These are phyloP conservation scores for Campylomormyrus tamandua DNA, from an alignment of 2,113 vertebrate genomes.

Conservation along the genomic window DNA sequence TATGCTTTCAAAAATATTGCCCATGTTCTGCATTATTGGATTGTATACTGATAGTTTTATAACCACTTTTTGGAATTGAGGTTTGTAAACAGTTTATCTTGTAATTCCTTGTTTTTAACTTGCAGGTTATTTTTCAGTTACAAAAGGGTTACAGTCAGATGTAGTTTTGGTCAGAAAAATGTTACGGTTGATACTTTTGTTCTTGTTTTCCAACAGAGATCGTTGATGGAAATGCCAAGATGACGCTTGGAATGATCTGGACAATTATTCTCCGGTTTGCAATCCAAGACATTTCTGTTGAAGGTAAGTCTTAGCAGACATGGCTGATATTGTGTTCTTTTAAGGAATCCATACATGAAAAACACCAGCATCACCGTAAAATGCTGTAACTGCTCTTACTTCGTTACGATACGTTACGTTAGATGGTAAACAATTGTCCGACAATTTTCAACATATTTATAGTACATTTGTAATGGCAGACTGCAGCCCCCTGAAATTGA, in stretches of 20 bases:
- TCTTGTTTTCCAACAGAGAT: conserved; percentile 61
- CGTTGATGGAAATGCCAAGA: conserved; percentile 81
- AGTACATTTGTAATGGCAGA: neutral
- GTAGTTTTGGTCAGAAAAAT: neutral
- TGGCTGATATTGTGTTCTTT: neutral
- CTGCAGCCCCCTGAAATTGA: neutral
- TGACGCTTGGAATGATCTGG: conserved; percentile 94
- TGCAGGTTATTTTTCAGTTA: neutral
- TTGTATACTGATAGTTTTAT: neutral
- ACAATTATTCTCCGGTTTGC: conserved; percentile 88
- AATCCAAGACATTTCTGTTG: conserved; percentile 90
- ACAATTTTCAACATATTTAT: neutral
- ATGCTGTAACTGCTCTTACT: neutral
- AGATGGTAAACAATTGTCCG: neutral
- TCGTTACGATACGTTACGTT: too few relatives aligned
- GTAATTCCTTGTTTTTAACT: neutral
- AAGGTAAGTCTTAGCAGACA: conserved; percentile 49
- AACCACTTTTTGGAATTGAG: neutral
- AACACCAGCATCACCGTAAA: neutral
- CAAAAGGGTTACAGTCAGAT: neutral
- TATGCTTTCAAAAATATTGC: neutral
- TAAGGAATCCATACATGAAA: neutral
- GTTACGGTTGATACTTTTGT: neutral
- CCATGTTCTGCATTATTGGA: neutral
- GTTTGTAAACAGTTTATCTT: neutral